Evolutionary conservation across 1,140 invertebrate species (phyloP), one percentile per base, ranked within the genome.

Genomic region (Protaetia brevitarsis): DNA sequence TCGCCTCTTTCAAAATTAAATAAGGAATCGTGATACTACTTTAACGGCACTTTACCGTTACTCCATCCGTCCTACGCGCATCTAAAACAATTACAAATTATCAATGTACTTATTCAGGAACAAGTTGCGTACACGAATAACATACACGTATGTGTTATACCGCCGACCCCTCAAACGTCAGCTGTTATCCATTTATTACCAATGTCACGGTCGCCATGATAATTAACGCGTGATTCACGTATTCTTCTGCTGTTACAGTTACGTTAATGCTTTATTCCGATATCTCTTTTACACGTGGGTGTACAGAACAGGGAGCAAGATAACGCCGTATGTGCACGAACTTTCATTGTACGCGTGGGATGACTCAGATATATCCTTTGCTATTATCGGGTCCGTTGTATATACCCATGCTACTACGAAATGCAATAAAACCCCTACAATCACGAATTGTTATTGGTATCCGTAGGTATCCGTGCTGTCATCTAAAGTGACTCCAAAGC

Each of bases 31-130:
- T n/a, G n/a, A n/a, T n/a, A n/a, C n/a, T n/a, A 41, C 16, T 10
- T 51, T 51, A 51, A 51, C 41, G 41, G 41, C 41, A 51, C 16
- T 51, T 51, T 51, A 51, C 41, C 41, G 41, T 51, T 51, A 51
- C 13, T 23, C 19, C 19, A 8, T 51, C 26, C 16, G 26, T 19
- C 41, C 41, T 23, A 51, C 41, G 19, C 41, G 19, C 2, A 8
- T 23, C 21, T 34, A n/a, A 34, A 51, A 51, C 41, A 26, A 51
- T 51, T 51, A 23, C 41, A 19, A 19, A 51, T 51, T 51, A 51
- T 51, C 41, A 19, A 51, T 45, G 19, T 51, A 51, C 26, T 51
- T 51, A 51, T 51, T 51, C 41, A 21, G 26, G 41, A 51, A 37
- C 34, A 3, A 37, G 34, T 37, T 37, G 34, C 10, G 34, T 3